A percentile compares a stretch with the other conserved stretches of the same genome.
These are phyloP conservation scores for Dicyrtomina minuta DNA, from an alignment of 2,888 invertebrate genomes.

Conservation along the genomic window DNA sequence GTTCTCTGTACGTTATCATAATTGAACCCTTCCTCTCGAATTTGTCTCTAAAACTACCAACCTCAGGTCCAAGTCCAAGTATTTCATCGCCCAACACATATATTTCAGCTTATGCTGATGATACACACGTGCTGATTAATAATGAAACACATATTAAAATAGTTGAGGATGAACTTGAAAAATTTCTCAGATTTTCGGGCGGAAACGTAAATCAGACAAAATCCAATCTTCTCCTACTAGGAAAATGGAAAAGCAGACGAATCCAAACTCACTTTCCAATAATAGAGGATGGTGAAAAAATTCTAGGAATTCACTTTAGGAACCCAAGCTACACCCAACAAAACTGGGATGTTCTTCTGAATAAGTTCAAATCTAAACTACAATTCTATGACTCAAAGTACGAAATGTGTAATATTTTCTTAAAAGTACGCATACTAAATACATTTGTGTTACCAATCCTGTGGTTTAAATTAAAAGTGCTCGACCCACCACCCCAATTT, in stretches of 20 bases:
- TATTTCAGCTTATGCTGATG: background rate
- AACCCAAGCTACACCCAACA: background rate
- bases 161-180: background rate
- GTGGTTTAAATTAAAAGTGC: background rate
- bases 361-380: background rate
- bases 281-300: background rate
- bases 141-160: background rate
- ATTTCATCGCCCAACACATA: background rate
- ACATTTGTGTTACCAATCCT: background rate
- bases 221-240: background rate
- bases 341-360: background rate
- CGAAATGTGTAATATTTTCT: background rate
- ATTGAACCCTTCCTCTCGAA: background rate
- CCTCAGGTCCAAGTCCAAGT: background rate
- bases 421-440: slow-evolving; percentile 3
- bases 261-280: background rate
- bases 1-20: background rate
- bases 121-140: background rate
- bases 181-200: background rate
- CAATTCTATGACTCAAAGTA: background rate
- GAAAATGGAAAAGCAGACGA: background rate
- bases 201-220: background rate
- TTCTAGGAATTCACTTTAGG: slow-evolving; percentile 18
- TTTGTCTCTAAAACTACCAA: background rate
- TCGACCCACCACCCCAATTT: background rate